Conservation (phyloP, 2,888 invertebrate species). For the Cephonodes hylas region DNA sequence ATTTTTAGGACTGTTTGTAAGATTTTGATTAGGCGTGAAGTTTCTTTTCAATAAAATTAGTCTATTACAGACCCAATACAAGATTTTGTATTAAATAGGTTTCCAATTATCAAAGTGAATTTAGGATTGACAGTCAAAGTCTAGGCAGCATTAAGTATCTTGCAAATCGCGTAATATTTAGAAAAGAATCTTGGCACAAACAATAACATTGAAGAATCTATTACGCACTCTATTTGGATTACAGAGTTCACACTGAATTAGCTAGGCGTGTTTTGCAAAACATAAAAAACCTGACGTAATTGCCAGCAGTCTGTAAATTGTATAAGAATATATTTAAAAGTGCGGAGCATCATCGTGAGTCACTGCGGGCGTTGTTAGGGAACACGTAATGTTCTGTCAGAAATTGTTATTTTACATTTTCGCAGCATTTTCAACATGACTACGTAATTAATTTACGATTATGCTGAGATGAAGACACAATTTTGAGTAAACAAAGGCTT, state of each 20-base stretch:
- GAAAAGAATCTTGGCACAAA: background rate
- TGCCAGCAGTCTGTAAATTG: constrained; percentile 4
- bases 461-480: background rate
- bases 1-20: too few species aligned
- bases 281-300: constrained; percentile 3
- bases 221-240: background rate
- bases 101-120: background rate
- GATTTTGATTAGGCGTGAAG: too few species aligned
- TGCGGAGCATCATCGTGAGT: background rate
- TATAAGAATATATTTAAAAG: constrained; percentile 2
- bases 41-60: background rate
- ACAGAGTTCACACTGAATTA: background rate
- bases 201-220: background rate
- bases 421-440: background rate
- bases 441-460: background rate
- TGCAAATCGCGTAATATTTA: background rate
- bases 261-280: background rate
- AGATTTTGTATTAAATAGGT: background rate
- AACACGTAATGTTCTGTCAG: background rate
- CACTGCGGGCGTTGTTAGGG: background rate
- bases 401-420: background rate
- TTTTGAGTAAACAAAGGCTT: background rate
- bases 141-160: background rate
- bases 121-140: background rate
- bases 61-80: background rate